Percentiles rank a stretch among this genome's conserved stretches.
Conservation (phyloP, 2,888 invertebrate genomes). For the Apodemia hepburni region DNA sequence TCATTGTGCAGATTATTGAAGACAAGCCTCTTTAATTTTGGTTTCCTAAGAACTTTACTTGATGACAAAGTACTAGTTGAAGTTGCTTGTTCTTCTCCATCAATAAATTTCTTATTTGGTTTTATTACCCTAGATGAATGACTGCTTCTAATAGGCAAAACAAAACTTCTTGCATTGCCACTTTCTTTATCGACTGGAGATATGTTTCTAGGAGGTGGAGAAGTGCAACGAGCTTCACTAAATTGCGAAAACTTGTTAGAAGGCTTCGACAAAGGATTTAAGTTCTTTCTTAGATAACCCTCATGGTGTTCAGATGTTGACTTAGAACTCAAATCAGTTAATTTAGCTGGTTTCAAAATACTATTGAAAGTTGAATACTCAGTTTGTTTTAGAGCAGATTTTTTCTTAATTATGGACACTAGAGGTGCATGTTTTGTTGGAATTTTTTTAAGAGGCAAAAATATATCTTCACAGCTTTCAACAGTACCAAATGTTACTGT, state of each 20-base stretch:
- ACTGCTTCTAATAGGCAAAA: slow-evolving; percentile 89
- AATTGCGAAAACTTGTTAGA: slow-evolving; percentile 72
- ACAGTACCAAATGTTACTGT: slow-evolving; percentile 83
- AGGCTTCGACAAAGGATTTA: slow-evolving; percentile 70
- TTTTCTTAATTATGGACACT: slow-evolving; percentile 83
- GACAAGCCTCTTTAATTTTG: slow-evolving; percentile 68
- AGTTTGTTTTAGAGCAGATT: slow-evolving; percentile 77
- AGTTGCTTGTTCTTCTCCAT: slow-evolving; percentile 78
- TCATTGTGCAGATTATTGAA: slow-evolving; percentile 64
- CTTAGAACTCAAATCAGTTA: slow-evolving; percentile 82
- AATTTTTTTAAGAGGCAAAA: slow-evolving; percentile 78
- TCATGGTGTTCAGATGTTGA: slow-evolving; percentile 73
- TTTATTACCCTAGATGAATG: slow-evolving; percentile 93
- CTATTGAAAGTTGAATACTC: slow-evolving; percentile 79
- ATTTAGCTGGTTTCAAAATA: slow-evolving; percentile 81
- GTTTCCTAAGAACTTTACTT: slow-evolving; percentile 72
- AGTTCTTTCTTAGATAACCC: slow-evolving; percentile 67
- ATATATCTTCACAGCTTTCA: slow-evolving; percentile 82
- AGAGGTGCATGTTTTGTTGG: slow-evolving; percentile 81
- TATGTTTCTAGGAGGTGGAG: slow-evolving; percentile 64
- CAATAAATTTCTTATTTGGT: slow-evolving; percentile 92
- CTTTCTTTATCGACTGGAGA: slow-evolving; percentile 63
- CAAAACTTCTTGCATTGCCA: slow-evolving; percentile 79
- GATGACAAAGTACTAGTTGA: slow-evolving; percentile 45
- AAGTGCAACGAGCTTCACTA: slow-evolving; percentile 65